These are phyloP conservation scores for Caretta caretta DNA, from an alignment of 2,113 vertebrate genomes.

Conservation along the genomic window DNA sequence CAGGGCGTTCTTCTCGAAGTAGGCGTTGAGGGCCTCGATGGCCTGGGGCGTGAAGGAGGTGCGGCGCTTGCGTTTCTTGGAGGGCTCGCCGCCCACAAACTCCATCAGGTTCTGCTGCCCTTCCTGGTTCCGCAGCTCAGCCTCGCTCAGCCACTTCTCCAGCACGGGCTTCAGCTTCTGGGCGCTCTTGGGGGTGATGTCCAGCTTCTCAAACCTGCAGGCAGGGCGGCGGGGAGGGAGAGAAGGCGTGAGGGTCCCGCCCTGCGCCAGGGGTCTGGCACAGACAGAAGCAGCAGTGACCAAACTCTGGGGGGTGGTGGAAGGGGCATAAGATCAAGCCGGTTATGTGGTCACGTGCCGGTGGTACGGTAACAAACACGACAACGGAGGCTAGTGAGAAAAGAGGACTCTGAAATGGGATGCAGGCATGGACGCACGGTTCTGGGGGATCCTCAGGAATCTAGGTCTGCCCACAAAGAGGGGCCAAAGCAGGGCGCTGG, in stretches of 20 bases:
- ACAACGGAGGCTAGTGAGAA: not conserved
- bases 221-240: not conserved
- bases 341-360: not conserved
- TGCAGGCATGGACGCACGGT: not conserved
- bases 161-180: slow-evolving; percentile 97
- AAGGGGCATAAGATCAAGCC: not conserved
- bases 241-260: not conserved
- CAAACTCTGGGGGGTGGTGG: not conserved
- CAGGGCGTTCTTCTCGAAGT: slow-evolving; percentile 96
- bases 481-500: not conserved
- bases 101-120: slow-evolving; percentile 98
- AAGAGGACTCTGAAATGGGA: not conserved
- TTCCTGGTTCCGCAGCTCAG: slow-evolving; percentile 95
- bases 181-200: slow-evolving; percentile 97
- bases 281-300: not conserved
- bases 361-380: not conserved
- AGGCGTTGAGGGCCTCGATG: slow-evolving; percentile 94
- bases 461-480: not conserved
- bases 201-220: slow-evolving; percentile 94
- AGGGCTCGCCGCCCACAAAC: slow-evolving; percentile 95
- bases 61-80: slow-evolving; percentile 95
- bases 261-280: not conserved
- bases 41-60: slow-evolving; percentile 97
- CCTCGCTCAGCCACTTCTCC: slow-evolving; percentile 96
- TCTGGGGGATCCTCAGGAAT: not conserved